Conservation (phyloP, 2,797 vertebrate genomes). For the Acanthis flammea region DNA sequence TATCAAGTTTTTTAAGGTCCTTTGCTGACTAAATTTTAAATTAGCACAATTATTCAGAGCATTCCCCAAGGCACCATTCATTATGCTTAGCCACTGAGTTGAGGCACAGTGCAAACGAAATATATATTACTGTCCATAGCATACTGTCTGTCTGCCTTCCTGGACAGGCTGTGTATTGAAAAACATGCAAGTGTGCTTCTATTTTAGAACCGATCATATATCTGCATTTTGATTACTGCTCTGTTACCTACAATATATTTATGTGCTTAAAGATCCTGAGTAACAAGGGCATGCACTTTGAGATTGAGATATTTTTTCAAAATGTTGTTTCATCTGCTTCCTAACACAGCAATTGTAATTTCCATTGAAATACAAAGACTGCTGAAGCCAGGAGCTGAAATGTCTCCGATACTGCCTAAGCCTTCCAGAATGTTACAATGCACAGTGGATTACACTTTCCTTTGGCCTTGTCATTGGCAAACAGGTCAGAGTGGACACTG, state of each 20-base stretch:
- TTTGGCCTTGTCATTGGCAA: not conserved
- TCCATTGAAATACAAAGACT: not conserved
- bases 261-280: not conserved
- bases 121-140: slow-evolving; percentile 23
- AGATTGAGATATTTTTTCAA: not conserved
- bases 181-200: not conserved
- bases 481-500: not conserved
- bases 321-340: not conserved
- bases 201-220: not conserved
- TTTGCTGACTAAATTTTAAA: slow-evolving; percentile 77
- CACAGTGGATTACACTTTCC: not conserved
- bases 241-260: not conserved
- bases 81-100: slow-evolving; percentile 62
- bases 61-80: slow-evolving; percentile 63
- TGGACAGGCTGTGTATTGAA: not conserved
- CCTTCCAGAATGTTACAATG: not conserved
- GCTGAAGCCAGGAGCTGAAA: not conserved
- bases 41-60: slow-evolving; percentile 73
- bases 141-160: slow-evolving; percentile 12
- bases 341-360: not conserved
- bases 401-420: not conserved
- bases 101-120: slow-evolving; percentile 47
- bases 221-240: not conserved
- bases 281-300: not conserved
- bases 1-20: slow-evolving; percentile 72